These are phyloP conservation scores for Ptychadena robeensis DNA, from an alignment of 2,797 vertebrate species.

Conservation along the genomic window DNA sequence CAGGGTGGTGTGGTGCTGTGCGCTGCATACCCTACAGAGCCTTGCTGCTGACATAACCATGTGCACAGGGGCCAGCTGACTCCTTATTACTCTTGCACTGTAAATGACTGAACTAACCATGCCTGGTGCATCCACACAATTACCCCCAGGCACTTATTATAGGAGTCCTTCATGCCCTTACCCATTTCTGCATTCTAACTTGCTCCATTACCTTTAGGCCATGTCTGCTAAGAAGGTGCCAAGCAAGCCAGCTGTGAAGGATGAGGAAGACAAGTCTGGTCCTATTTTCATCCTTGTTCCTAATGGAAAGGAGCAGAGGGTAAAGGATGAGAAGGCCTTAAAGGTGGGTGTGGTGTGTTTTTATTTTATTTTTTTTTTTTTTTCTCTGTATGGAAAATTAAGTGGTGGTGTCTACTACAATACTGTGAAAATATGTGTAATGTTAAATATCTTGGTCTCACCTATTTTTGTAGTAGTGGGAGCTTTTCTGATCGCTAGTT, in stretches of 20 bases:
- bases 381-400: too few species aligned
- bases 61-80: constrained; percentile 78
- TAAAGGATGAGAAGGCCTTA: constrained; percentile 92
- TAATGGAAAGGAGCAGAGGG: constrained; percentile 93
- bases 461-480: too few species aligned
- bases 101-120: neutral
- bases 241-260: constrained; percentile 83
- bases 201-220: constrained; percentile 71
- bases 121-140: neutral
- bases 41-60: constrained; percentile 68
- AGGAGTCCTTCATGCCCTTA: neutral
- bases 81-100: constrained; percentile 4
- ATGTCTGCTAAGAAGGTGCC: constrained; percentile 86
- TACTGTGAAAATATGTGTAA: too few species aligned
- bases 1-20: constrained; percentile 52
- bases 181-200: neutral
- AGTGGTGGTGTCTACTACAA: too few species aligned
- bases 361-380: neutral
- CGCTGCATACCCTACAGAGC: constrained; percentile 50
- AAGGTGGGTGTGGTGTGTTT: constrained; percentile 77
- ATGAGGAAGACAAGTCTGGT: constrained; percentile 92
- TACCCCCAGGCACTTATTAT: neutral
- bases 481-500: too few species aligned
- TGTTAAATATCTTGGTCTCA: too few species aligned
- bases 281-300: constrained; percentile 91